phyloP scores from a whole-genome alignment of 2,888 invertebrate species.

The Eledona agricola region DNA sequence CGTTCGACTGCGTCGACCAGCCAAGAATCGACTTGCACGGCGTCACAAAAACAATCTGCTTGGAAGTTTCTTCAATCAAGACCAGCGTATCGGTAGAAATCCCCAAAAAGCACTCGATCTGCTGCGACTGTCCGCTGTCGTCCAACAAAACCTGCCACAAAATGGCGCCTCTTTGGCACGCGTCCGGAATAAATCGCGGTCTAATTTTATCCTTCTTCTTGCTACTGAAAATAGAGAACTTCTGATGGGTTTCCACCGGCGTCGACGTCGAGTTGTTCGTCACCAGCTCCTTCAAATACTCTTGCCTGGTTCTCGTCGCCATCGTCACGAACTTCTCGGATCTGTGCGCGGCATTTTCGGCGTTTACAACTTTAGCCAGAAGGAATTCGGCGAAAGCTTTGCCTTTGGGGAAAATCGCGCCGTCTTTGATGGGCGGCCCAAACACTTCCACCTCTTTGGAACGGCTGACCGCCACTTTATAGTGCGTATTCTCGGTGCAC shows the following conservation, averaged over 20 bases:
- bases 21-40: slow-evolving; percentile 84
- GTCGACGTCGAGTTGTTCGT: slow-evolving; percentile 83
- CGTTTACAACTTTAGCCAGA: slow-evolving; percentile 94
- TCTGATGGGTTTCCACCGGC: slow-evolving; percentile 83
- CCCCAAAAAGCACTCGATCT: slow-evolving; percentile 83
- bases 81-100: slow-evolving; percentile 89
- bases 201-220: slow-evolving; percentile 81
- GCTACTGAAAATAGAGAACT: slow-evolving; percentile 78
- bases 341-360: slow-evolving; percentile 94
- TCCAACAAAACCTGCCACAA: slow-evolving; percentile 83
- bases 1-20: slow-evolving; percentile 67
- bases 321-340: slow-evolving; percentile 97
- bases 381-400: slow-evolving; percentile 95
- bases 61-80: slow-evolving; percentile 82
- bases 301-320: slow-evolving; percentile 94
- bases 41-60: slow-evolving; percentile 85
- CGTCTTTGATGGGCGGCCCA: slow-evolving; percentile 92
- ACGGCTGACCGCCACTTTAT: slow-evolving; percentile 73
- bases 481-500: slow-evolving; percentile 89
- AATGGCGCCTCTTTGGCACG: slow-evolving; percentile 78
- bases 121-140: slow-evolving; percentile 71
- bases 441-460: slow-evolving; percentile 96
- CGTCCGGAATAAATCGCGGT: slow-evolving; percentile 77
- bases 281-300: slow-evolving; percentile 93
- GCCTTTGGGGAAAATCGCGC: slow-evolving; percentile 87